Percentiles rank a stretch among this genome's conserved stretches.
phyloP scores from a whole-genome alignment of 2,797 vertebrate genomes.

The Urosaurus nigricauda region DNA sequence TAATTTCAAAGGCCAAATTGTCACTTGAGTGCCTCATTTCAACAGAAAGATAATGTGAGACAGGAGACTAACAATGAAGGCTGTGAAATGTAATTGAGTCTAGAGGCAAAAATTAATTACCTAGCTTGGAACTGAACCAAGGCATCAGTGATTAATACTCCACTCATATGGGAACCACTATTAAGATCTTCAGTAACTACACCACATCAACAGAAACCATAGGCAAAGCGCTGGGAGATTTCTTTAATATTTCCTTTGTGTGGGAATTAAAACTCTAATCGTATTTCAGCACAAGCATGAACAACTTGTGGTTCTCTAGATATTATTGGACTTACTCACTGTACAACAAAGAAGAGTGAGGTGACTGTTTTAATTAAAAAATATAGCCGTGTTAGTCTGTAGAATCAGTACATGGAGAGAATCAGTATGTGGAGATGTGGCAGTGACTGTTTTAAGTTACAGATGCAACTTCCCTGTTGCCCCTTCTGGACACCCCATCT shows the following conservation, averaged over 20 bases:
- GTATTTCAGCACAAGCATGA: not conserved
- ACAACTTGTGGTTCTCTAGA: not conserved
- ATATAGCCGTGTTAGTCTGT: too few species aligned
- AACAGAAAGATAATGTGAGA: not conserved
- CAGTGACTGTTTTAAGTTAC: not conserved
- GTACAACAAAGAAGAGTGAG: not conserved
- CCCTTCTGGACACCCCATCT: not conserved
- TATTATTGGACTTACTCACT: not conserved
- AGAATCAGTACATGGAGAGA: too few species aligned
- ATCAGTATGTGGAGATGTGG: too few species aligned
- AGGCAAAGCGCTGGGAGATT: not conserved
- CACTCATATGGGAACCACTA: conserved; percentile 22
- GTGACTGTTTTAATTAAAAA: not conserved
- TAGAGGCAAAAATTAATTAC: conserved; percentile 58
- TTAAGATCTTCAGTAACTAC: conserved; percentile 35
- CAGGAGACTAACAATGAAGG: conserved; percentile 47
- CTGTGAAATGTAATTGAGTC: conserved; percentile 45
- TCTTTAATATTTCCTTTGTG: not conserved
- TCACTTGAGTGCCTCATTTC: conserved; percentile 45
- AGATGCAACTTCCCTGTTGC: not conserved
- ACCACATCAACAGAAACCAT: conserved; percentile 14
- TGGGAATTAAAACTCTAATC: conserved; percentile 1
- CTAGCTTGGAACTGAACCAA: conserved; percentile 48
- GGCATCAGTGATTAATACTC: conserved; percentile 53
- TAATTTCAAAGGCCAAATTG: conserved; percentile 52